A percentile compares a stretch with the other conserved stretches of the same genome.
phyloP scores from a whole-genome alignment of 2,797 vertebrate genomes.

The Halcyon leucocephala region DNA sequence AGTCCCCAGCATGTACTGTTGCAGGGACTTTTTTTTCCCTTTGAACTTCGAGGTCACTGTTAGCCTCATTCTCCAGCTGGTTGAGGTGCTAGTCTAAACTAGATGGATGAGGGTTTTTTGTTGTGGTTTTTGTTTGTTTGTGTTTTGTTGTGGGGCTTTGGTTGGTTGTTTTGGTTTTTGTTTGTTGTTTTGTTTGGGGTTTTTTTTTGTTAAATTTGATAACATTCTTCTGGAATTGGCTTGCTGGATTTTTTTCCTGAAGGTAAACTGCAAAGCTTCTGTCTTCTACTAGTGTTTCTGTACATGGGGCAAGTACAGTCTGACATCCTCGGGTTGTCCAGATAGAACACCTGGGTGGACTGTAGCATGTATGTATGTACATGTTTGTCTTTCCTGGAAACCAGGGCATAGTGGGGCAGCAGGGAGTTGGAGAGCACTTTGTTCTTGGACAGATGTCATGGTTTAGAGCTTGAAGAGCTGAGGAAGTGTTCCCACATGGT shows the following conservation, averaged over 20 bases:
- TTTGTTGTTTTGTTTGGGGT: too few relatives aligned
- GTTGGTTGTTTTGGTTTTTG: too few relatives aligned
- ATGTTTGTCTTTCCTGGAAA: not conserved
- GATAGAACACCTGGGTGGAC: not conserved
- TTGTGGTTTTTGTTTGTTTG: too few relatives aligned
- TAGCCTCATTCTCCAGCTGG: not conserved
- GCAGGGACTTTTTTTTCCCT: not conserved
- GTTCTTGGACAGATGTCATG: not conserved
- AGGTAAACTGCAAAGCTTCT: not conserved
- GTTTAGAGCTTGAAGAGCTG: not conserved
- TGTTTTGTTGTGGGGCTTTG: too few relatives aligned
- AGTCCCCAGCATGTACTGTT: not conserved
- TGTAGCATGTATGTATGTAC: not conserved
- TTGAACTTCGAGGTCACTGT: not conserved
- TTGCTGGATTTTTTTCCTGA: not conserved
- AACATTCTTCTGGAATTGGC: not conserved
- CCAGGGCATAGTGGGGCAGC: not conserved
- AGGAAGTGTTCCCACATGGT: not conserved
- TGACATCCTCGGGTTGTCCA: not conserved
- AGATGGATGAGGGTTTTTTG: not conserved
- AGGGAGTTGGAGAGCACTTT: not conserved
- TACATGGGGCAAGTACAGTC: not conserved
- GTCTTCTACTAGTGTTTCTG: not conserved
- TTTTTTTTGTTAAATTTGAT: not conserved
- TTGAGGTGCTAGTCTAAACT: not conserved